Conservation (phyloP, 2,888 invertebrate genomes). For the Pandemis cinnamomeana region DNA sequence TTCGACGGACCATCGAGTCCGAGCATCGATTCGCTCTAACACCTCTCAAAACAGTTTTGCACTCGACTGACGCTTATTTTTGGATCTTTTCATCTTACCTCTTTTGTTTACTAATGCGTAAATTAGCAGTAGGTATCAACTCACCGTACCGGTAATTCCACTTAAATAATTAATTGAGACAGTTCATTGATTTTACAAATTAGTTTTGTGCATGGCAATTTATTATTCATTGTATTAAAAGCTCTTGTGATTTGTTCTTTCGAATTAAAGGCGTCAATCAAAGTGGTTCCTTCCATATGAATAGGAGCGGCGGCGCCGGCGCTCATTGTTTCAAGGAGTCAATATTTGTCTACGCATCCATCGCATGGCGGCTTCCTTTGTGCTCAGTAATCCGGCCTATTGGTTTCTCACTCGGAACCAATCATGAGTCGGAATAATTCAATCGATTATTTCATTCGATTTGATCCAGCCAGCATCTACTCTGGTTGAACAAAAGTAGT, state of each 20-base stretch:
- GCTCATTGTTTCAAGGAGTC: slow-evolving; percentile 81
- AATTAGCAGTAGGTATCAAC: slow-evolving; percentile 54
- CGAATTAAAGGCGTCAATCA: slow-evolving; percentile 67
- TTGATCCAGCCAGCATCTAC: slow-evolving; percentile 52
- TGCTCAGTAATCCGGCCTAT: slow-evolving; percentile 73
- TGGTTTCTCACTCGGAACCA: slow-evolving; percentile 70
- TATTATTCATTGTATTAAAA: slow-evolving; percentile 9
- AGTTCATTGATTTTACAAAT: background rate
- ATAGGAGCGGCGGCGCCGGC: slow-evolving; percentile 53
- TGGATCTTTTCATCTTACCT: slow-evolving; percentile 81
- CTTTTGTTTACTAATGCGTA: slow-evolving; percentile 73
- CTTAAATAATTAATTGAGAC: slow-evolving; percentile 15
- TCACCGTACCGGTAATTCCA: slow-evolving; percentile 23
- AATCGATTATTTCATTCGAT: slow-evolving; percentile 78
- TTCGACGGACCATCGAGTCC: slow-evolving; percentile 81
- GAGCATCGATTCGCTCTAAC: slow-evolving; percentile 78
- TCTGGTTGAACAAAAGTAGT: slow-evolving; percentile 65
- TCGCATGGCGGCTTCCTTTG: slow-evolving; percentile 73
- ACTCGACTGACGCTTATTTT: slow-evolving; percentile 80
- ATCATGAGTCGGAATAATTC: slow-evolving; percentile 82
- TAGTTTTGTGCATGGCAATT: background rate
- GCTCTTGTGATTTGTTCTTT: slow-evolving; percentile 43
- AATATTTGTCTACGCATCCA: slow-evolving; percentile 79
- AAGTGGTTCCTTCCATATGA: slow-evolving; percentile 59
- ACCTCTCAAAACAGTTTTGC: slow-evolving; percentile 82